Base-by-base conservation (phyloP, 2,888 invertebrate genomes). In the Nineta flava region DNA sequence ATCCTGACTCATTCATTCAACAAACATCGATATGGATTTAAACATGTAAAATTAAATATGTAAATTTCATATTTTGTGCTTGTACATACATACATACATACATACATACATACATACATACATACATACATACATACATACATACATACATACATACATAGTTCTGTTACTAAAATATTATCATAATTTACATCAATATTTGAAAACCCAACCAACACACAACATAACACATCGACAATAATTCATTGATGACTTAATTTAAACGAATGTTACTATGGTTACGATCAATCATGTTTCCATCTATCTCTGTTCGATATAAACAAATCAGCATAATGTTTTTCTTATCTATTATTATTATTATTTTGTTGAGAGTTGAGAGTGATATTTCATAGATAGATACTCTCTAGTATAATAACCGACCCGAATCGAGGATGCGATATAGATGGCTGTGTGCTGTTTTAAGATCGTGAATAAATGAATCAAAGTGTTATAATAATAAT, bases 241-340 rank as follows among this genome's bases (percentile, higher is more conserved):
- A 65, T 64, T 65, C 65, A 65, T 65, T 65, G 65, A 65, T 65
- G 65, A 65, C 64, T 65, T 65, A 65, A 65, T 65, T 65, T 65
- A 62, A 62, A 38, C 38, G 26, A 38, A 61, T 60, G 65, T 64
- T 57, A 60, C 60, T 62, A 65, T 65, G 59, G 60, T 60, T 59
- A 64, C 64, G 58, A 38, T 57, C 56, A 56, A 35, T 47, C 38
- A 19, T 47, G 42, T 60, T 57, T 63, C 58, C 56, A 57, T 62
- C 60, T 54, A 55, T 51, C 56, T 53, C 55, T 2, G 17, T 42
- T 17, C 2, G 26, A 26, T 26, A 7, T 5, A 26, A 7, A 26
- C 7, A 26, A 26, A 26, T 26, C 26, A 6, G n/a, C n/a, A 26
- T 26, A 26, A 26, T 26, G 26, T 26, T 26, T 26, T 7, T 26